These are phyloP conservation scores for Hemiprocne comata DNA, from an alignment of 2,113 vertebrate species.

Conservation along the genomic window DNA sequence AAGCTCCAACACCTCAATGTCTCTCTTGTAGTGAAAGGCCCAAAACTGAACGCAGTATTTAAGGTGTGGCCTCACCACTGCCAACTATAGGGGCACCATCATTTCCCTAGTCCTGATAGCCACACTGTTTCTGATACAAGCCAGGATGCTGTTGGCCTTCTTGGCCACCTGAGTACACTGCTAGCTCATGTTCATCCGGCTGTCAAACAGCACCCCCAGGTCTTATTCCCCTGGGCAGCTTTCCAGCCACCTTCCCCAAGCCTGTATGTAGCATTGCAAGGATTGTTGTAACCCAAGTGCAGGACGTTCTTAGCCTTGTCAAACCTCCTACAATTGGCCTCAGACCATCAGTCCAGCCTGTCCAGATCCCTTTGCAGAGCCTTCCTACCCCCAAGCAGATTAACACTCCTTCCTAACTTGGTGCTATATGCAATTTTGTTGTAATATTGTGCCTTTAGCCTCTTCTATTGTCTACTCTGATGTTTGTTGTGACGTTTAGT, in stretches of 20 bases:
- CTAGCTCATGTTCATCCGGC: no score
- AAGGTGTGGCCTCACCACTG: accelerated
- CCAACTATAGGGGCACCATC: neutral
- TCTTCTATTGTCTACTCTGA: neutral
- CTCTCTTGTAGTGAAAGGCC: no score
- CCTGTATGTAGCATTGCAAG: no score
- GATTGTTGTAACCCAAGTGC: no score
- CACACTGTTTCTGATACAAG: no score
- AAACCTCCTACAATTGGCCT: neutral
- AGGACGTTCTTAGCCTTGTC: neutral
- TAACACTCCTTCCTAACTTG: neutral
- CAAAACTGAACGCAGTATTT: neutral
- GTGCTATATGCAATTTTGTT: neutral
- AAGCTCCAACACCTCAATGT: no score
- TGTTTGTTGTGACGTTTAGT: neutral
- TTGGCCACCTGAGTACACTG: no score
- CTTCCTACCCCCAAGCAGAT: neutral
- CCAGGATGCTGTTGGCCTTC: no score
- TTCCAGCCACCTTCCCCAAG: no score
- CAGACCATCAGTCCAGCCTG: accelerated
- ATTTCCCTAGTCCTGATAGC: neutral
- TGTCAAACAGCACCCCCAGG: no score
- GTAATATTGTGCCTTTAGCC: neutral
- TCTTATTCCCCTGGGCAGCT: no score
- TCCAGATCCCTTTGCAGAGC: neutral